Conservation (phyloP, 2,113 vertebrate species). For the Vulpes ferrilata region DNA sequence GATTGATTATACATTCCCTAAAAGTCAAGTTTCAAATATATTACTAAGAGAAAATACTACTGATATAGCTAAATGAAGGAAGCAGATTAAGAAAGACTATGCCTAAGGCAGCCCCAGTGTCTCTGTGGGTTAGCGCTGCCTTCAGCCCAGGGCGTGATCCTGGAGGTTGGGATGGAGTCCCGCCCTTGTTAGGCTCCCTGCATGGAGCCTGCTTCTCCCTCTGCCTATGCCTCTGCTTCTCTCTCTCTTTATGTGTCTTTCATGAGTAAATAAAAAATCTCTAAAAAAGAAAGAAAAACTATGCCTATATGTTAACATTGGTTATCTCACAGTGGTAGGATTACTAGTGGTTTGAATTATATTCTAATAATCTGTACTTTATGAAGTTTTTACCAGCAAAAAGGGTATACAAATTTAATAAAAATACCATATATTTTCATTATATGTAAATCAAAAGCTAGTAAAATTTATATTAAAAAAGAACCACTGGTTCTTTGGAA, state of each 20-base stretch:
- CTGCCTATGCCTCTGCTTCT: too few relatives aligned
- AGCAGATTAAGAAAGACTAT: background rate
- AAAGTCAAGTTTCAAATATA: slow-evolving; percentile 41
- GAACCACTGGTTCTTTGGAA: background rate
- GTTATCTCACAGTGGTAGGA: background rate
- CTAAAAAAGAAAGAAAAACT: background rate
- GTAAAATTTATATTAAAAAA: slow-evolving; percentile 1
- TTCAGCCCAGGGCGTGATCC: too few relatives aligned
- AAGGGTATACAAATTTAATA: background rate
- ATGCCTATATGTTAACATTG: background rate
- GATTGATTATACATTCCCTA: slow-evolving; percentile 11
- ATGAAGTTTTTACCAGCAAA: background rate
- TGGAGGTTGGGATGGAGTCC: too few relatives aligned
- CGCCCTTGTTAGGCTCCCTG: too few relatives aligned
- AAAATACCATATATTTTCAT: slow-evolving; percentile 18
- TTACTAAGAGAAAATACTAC: slow-evolving; percentile 19
- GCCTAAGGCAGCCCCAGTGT: too few relatives aligned
- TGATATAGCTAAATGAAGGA: slow-evolving; percentile 9
- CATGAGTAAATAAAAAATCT: too few relatives aligned
- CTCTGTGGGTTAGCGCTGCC: too few relatives aligned
- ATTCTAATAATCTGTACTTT: slow-evolving; percentile 27
- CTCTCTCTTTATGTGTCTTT: too few relatives aligned
- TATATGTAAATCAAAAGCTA: slow-evolving; percentile 9
- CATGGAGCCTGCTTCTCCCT: too few relatives aligned
- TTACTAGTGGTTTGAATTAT: slow-evolving; percentile 43